Percentiles rank a stretch among this genome's conserved stretches.
Conservation (phyloP, 2,888 invertebrate genomes). For the Meiosimyza decipiens region DNA sequence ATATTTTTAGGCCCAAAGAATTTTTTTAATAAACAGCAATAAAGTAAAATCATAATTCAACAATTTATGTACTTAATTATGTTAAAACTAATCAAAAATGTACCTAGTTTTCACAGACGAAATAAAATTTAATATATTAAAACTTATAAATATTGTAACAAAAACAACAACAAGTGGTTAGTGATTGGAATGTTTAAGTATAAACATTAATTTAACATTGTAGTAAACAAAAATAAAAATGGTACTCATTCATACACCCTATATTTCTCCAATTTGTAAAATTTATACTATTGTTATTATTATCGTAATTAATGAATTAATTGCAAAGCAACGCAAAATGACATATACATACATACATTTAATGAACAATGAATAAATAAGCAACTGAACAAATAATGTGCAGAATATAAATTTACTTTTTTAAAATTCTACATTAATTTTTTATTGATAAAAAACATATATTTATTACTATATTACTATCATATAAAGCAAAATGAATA, state of each 20-base stretch:
- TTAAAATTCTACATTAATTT: slow-evolving; percentile 16
- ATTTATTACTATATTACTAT: slow-evolving; percentile 25
- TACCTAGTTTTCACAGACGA: slow-evolving; percentile 49
- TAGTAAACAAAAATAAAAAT: slow-evolving; percentile 10
- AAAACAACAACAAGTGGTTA: slow-evolving; percentile 57
- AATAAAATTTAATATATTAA: slow-evolving; percentile 13
- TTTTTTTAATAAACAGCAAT: no score
- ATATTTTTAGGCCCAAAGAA: no score
- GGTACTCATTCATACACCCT: not conserved
- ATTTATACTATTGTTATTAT: slow-evolving; percentile 33
- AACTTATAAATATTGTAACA: slow-evolving; percentile 12
- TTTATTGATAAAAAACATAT: slow-evolving; percentile 2
- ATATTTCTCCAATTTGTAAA: slow-evolving; percentile 27
- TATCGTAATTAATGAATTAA: not conserved
- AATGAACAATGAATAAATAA: not conserved
- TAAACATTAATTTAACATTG: slow-evolving; percentile 24
- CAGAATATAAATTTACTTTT: slow-evolving; percentile 20
- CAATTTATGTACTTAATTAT: not conserved
- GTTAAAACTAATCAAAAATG: slow-evolving; percentile 53
- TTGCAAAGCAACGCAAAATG: slow-evolving; percentile 5
- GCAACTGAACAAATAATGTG: not conserved
- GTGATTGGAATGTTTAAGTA: slow-evolving; percentile 59
- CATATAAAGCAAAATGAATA: slow-evolving; percentile 9
- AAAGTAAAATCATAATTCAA: not conserved
- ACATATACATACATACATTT: slow-evolving; percentile 2